Conservation (phyloP, 2,113 vertebrate genomes). For the Stercorarius parasiticus region DNA sequence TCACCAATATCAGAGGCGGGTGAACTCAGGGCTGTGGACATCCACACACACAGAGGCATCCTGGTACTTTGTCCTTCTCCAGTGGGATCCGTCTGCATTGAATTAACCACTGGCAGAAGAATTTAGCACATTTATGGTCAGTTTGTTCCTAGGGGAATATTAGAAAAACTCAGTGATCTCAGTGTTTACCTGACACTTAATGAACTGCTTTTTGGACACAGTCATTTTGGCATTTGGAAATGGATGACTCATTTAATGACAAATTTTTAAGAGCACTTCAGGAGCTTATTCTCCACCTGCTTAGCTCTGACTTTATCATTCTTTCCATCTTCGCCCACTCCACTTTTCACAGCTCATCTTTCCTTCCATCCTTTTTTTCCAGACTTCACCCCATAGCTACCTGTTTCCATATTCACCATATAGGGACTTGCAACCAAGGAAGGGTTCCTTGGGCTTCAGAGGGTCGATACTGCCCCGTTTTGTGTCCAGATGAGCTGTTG, state of each 20-base stretch:
- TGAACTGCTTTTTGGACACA: neutral
- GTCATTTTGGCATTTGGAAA: neutral
- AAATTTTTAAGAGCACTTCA: neutral
- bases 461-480: neutral
- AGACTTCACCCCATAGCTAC: neutral
- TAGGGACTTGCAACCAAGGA: neutral
- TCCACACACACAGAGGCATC: neutral
- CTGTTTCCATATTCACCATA: neutral
- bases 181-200: neutral
- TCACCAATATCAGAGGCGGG: neutral
- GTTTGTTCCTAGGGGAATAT: neutral
- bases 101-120: neutral
- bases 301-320: neutral
- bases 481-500: neutral
- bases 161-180: neutral
- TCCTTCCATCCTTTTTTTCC: neutral
- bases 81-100: neutral
- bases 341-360: neutral
- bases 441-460: neutral
- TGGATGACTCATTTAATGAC: neutral
- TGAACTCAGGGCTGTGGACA: neutral
- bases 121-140: constrained; percentile 1
- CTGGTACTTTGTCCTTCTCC: neutral
- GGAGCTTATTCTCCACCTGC: neutral
- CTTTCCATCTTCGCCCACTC: neutral